Evolutionary conservation across 1,140 invertebrate species (phyloP).

Genomic region (Archegozetes longisetosus): DNA sequence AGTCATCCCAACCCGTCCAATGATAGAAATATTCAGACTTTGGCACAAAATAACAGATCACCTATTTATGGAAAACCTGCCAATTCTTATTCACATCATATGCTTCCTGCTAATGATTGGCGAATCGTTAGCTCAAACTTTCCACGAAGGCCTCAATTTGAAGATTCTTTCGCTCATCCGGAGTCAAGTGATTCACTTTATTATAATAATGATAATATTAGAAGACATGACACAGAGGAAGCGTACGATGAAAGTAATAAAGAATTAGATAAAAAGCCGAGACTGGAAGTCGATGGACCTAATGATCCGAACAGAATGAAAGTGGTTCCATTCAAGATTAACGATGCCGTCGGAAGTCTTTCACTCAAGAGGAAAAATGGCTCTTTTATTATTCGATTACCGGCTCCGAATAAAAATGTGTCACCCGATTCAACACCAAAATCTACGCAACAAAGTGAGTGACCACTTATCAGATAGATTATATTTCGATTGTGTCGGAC

Average conservation of each 20-base stretch:
- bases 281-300: background rate
- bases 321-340: background rate
- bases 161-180: background rate
- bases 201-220: background rate
- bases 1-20: background rate
- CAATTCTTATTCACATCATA: background rate
- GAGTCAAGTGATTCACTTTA: background rate
- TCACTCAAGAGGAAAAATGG: conserved; percentile 25
- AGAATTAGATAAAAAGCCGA: background rate
- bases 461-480: background rate
- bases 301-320: background rate
- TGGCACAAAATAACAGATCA: background rate
- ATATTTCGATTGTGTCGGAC: too few relatives aligned
- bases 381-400: conserved; percentile 28
- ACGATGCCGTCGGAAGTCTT: conserved; percentile 23
- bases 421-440: background rate
- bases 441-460: background rate
- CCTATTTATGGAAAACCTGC: background rate
- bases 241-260: background rate
- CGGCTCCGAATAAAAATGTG: conserved; percentile 8
- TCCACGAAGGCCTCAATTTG: background rate
- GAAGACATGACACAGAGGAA: background rate
- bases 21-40: background rate
- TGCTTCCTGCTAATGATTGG: background rate
- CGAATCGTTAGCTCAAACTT: background rate